Evolutionary conservation across 1,140 invertebrate species (phyloP).

Genomic region (Drosophila auraria): DNA sequence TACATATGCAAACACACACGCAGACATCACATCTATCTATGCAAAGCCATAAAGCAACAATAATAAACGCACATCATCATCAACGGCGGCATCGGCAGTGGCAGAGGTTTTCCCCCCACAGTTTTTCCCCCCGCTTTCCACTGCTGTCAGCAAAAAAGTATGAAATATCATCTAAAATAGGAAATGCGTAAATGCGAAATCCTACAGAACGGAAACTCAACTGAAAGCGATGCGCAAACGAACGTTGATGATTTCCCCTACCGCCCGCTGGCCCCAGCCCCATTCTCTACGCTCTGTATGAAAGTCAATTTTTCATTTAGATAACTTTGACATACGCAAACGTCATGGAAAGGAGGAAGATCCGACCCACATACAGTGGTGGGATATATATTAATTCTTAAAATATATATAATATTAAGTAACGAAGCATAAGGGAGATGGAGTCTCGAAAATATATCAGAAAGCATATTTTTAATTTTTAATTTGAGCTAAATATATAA

Average conservation of each 20-base stretch:
- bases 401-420: neutral
- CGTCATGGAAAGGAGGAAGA: constrained; percentile 61
- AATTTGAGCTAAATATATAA: no score
- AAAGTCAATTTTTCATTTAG: constrained; percentile 84
- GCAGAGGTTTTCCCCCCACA: neutral
- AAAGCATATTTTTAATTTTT: neutral
- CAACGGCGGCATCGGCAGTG: constrained; percentile 32
- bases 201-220: constrained; percentile 79
- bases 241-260: constrained; percentile 58
- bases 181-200: constrained; percentile 83
- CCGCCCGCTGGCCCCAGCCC: constrained; percentile 5
- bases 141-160: constrained; percentile 79
- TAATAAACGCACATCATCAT: constrained; percentile 82
- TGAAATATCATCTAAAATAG: constrained; percentile 83
- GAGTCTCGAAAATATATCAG: no score
- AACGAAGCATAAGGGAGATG: no score
- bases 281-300: constrained; percentile 58
- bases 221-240: constrained; percentile 68
- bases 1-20: constrained; percentile 32
- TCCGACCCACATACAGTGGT: constrained; percentile 23
- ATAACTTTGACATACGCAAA: constrained; percentile 84
- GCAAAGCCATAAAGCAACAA: constrained; percentile 81
- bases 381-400: no score
- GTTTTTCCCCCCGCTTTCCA: neutral
- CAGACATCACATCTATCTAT: constrained; percentile 64